Evolutionary conservation across 2,113 vertebrate genomes (phyloP).

Genomic region (Gopherus flavomarginatus): DNA sequence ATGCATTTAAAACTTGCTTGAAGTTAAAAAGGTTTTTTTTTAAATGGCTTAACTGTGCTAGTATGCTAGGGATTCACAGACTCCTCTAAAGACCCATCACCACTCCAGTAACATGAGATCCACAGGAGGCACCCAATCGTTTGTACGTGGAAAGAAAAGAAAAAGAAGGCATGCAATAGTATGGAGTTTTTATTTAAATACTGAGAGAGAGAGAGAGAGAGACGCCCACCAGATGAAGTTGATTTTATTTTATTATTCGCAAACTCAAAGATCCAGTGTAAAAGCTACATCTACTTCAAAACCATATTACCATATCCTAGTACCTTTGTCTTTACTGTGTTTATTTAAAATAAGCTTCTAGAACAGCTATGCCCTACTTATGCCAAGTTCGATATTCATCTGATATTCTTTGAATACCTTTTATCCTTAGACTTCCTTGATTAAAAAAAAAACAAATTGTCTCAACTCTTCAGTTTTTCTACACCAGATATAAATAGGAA

Average conservation of each 20-base stretch:
- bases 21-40: slow-evolving; percentile 57
- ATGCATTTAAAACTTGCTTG: slow-evolving; percentile 65
- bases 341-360: slow-evolving; percentile 37
- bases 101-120: background rate
- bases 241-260: background rate
- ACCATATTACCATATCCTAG: background rate
- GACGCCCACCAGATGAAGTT: fast-evolving
- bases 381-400: slow-evolving; percentile 5
- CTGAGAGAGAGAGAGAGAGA: background rate
- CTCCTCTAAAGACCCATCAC: slow-evolving; percentile 20
- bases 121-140: background rate
- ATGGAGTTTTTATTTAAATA: background rate
- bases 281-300: background rate
- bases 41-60: slow-evolving; percentile 55
- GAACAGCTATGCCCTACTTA: slow-evolving; percentile 31
- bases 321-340: background rate
- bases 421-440: background rate
- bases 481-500: background rate
- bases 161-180: background rate
- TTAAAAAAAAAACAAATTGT: background rate
- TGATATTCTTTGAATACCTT: background rate
- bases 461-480: background rate
- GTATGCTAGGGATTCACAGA: slow-evolving; percentile 30
- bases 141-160: background rate
- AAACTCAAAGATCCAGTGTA: background rate